Base-by-base conservation (phyloP, 1,140 invertebrate species). In the Frieseomelitta varia region DNA sequence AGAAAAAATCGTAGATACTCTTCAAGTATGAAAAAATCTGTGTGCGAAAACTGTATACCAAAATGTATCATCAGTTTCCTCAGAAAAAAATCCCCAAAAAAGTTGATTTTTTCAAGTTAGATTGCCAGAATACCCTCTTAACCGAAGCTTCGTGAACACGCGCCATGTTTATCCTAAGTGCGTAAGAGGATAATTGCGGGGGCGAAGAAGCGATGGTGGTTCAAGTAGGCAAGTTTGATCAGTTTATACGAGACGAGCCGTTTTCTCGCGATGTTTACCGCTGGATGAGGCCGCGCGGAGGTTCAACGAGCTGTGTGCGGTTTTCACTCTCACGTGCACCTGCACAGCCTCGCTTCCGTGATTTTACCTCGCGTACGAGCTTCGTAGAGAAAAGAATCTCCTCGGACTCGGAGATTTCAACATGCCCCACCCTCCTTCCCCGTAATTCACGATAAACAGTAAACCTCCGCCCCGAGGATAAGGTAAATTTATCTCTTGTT, bases 221-320 rank as follows among this genome's bases (percentile, higher is more conserved):
- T n/a, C n/a, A n/a, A n/a, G n/a, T n/a, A n/a, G 17, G 39, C 17
- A 39, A 56, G 77, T 79, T 79, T 79, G 77, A 79, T 79, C 65
- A 79, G 65, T 79, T 79, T 69, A 79, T 79, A 69, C 67, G 77
- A 79, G 77, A 69, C 77, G 51, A 53, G 77, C 65, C 53, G 77
- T 79, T 56, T 79, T 79, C 77, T 79, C 53, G 51, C 77, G 53
- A 30, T 69, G 53, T 79, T 79, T 79, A 56, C 77, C 39, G 53
- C 30, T 24, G 65, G 27, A 69, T 67, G 30, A 69, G 30, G 77
- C 77, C 17, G 2, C 77, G 67, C 39, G 6, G 0, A 39, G 27
- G 77, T 79, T 53, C 77, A 69, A 79, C 77, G 65, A 79, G 77
- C 77, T 79, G 63, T 79, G 77, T 27, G 77, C 51, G 53, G 77